phyloP scores from a whole-genome alignment of 2,888 invertebrate genomes.

The Diabrotica balteata region DNA sequence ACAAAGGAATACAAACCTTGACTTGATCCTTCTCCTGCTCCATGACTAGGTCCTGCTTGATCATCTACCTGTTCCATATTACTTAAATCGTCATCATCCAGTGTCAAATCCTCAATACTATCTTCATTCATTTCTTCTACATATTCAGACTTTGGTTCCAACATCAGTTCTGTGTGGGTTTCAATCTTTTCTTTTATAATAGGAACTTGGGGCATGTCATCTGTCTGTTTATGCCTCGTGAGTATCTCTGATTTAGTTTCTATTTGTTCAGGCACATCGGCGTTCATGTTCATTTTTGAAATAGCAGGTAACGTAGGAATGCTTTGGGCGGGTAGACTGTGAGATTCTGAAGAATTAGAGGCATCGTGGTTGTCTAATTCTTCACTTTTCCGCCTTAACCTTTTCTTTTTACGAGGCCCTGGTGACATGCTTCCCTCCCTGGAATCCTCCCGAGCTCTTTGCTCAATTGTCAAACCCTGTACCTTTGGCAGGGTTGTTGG shows the following conservation, averaged over 20 bases:
- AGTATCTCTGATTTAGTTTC: slow-evolving; percentile 60
- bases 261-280: slow-evolving; percentile 59
- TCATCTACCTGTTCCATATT: slow-evolving; percentile 77
- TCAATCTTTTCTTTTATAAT: slow-evolving; percentile 65
- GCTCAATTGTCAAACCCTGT: slow-evolving; percentile 61
- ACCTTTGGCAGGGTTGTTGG: slow-evolving; percentile 59
- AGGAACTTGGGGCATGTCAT: slow-evolving; percentile 59
- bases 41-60: slow-evolving; percentile 73
- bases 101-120: slow-evolving; percentile 84
- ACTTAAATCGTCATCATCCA: slow-evolving; percentile 78
- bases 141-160: slow-evolving; percentile 80
- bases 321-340: slow-evolving; percentile 59
- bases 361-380: slow-evolving; percentile 66
- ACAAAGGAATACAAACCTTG: slow-evolving; percentile 63
- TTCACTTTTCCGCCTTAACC: slow-evolving; percentile 70
- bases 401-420: slow-evolving; percentile 70
- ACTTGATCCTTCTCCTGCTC: slow-evolving; percentile 75
- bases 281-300: slow-evolving; percentile 54
- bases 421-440: slow-evolving; percentile 81
- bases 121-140: slow-evolving; percentile 74
- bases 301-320: slow-evolving; percentile 59
- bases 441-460: slow-evolving; percentile 58
- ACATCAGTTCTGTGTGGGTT: slow-evolving; percentile 64
- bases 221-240: slow-evolving; percentile 57
- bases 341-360: slow-evolving; percentile 64